phyloP scores from a whole-genome alignment of 2,888 invertebrate species.

The Lydus trimaculatus region DNA sequence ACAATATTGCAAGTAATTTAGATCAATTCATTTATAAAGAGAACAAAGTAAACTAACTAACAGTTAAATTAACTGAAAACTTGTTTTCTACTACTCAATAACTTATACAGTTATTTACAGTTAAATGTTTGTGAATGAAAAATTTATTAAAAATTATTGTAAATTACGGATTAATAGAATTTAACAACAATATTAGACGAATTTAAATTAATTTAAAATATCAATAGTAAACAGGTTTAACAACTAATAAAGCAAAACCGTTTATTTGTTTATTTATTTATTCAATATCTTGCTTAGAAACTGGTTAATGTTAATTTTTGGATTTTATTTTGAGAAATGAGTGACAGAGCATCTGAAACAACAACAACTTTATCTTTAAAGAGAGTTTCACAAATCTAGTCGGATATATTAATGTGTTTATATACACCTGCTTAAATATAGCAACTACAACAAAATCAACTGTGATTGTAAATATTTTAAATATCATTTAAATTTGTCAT shows the following conservation, averaged over 20 bases:
- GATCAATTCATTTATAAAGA: slow-evolving; percentile 21
- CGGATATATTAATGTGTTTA: neutral
- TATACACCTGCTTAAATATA: slow-evolving; percentile 5
- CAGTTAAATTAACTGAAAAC: slow-evolving; percentile 22
- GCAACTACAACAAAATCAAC: neutral
- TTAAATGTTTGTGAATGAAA: neutral
- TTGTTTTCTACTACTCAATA: slow-evolving; percentile 22
- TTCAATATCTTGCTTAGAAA: neutral
- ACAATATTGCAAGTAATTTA: slow-evolving; percentile 34
- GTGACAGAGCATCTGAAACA: neutral
- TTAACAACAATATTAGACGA: neutral
- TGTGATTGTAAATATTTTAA: neutral
- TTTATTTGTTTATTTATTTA: neutral
- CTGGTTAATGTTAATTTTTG: neutral
- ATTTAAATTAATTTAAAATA: neutral
- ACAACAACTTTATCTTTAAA: slow-evolving; percentile 1
- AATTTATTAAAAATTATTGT: neutral
- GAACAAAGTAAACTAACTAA: slow-evolving; percentile 12
- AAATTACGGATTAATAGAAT: neutral
- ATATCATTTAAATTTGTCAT: neutral
- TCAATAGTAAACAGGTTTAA: neutral
- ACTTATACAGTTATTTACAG: slow-evolving; percentile 24
- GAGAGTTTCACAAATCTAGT: neutral
- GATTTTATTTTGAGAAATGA: slow-evolving; percentile 1
- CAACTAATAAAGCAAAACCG: neutral